These are phyloP conservation scores for Coranthus polyacanthus DNA, from an alignment of 2,797 vertebrate genomes.

Conservation along the genomic window DNA sequence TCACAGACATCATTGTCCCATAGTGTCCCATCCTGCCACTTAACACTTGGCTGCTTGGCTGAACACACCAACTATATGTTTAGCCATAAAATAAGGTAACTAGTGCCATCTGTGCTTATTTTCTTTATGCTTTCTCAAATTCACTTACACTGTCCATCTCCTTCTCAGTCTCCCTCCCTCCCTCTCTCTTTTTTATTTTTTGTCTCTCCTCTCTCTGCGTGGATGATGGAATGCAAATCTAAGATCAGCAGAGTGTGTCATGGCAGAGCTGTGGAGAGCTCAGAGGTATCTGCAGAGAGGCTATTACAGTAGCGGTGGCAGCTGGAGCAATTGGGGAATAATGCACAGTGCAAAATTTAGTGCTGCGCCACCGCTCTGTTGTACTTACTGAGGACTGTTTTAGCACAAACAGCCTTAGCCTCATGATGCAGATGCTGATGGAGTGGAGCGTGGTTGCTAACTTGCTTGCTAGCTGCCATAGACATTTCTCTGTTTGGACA, in stretches of 20 bases:
- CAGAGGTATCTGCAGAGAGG: slow-evolving; percentile 62
- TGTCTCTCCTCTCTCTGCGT: slow-evolving; percentile 9
- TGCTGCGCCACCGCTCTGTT: slow-evolving; percentile 59
- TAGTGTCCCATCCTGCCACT: slow-evolving; percentile 17
- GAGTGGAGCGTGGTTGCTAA: slow-evolving; percentile 20
- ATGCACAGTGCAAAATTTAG: slow-evolving; percentile 57
- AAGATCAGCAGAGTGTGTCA: slow-evolving; percentile 65
- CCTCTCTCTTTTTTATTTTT: slow-evolving; percentile 1
- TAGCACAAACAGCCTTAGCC: slow-evolving; percentile 46
- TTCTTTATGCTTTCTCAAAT: slow-evolving; percentile 1
- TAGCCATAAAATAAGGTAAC: slow-evolving; percentile 13
- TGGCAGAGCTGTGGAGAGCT: slow-evolving; percentile 53
- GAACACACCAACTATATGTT: slow-evolving; percentile 42
- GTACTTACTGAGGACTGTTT: slow-evolving; percentile 55
- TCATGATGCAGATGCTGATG: slow-evolving; percentile 56
- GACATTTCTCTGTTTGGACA: slow-evolving; percentile 63
- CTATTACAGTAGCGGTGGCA: slow-evolving; percentile 57
- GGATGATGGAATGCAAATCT: slow-evolving; percentile 52
- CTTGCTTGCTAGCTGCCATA: slow-evolving; percentile 34
- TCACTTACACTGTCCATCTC: not conserved
- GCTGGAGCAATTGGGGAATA: slow-evolving; percentile 50
- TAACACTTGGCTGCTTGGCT: slow-evolving; percentile 26
- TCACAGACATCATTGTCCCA: slow-evolving; percentile 30
- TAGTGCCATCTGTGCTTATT: not conserved
- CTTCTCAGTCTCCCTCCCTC: not conserved